Evolutionary conservation across 2,888 invertebrate genomes (phyloP).

Genomic region (Eupeodes luniger): DNA sequence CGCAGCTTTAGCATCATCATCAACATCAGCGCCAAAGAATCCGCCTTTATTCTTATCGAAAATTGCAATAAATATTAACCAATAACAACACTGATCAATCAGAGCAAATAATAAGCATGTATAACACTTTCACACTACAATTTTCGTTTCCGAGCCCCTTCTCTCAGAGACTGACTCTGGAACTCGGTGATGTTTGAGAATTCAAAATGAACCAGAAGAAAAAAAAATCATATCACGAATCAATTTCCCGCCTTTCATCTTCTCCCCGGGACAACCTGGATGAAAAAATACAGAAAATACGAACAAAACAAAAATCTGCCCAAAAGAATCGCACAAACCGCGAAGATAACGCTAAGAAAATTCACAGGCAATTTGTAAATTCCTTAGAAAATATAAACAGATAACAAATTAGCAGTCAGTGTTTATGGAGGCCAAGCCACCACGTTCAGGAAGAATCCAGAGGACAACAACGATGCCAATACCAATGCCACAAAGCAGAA

Average conservation of each 20-base stretch:
- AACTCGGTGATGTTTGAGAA: not conserved
- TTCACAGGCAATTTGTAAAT: conserved; percentile 77
- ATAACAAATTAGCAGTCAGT: conserved; percentile 75
- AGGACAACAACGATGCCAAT: not conserved
- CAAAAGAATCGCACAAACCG: conserved; percentile 57
- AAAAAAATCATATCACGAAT: conserved; percentile 66
- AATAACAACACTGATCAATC: conserved; percentile 70
- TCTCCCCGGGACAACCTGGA: conserved; percentile 14
- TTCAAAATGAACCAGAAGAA: not conserved
- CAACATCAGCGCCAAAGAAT: conserved; percentile 2
- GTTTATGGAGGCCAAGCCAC: conserved; percentile 40
- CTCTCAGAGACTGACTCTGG: not conserved
- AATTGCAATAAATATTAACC: conserved; percentile 70
- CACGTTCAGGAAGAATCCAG: conserved; percentile 36
- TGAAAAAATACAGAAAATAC: not conserved
- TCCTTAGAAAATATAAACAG: conserved; percentile 77
- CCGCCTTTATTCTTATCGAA: conserved; percentile 20
- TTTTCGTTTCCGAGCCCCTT: conserved; percentile 38
- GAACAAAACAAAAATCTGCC: conserved; percentile 36
- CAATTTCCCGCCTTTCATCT: conserved; percentile 39
- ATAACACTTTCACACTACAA: conserved; percentile 74
- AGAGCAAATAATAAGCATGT: conserved; percentile 69
- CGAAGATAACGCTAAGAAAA: conserved; percentile 71
- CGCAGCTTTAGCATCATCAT: not conserved
- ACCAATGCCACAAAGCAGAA: not conserved